These are phyloP conservation scores for Tenualosa ilisha DNA, from an alignment of 2,797 vertebrate species.

Conservation along the genomic window DNA sequence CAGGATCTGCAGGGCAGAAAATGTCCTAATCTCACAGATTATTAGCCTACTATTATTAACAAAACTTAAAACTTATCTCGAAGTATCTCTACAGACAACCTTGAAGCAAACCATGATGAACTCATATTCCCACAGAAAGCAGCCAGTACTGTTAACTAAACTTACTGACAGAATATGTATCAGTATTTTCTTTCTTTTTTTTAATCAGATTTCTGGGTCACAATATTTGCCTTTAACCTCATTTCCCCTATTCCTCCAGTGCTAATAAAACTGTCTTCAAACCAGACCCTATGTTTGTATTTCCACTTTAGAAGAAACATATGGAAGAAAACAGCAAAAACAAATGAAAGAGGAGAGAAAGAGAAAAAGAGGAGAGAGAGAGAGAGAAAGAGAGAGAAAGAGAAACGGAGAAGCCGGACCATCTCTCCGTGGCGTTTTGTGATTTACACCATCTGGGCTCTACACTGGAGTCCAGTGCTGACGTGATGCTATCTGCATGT, in stretches of 20 bases:
- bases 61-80: not conserved
- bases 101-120: not conserved
- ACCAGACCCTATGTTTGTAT: not conserved
- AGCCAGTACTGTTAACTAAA: not conserved
- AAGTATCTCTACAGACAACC: not conserved
- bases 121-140: not conserved
- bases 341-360: not conserved
- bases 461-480: constrained; percentile 1
- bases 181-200: too few species aligned
- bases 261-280: not conserved
- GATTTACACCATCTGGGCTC: constrained; percentile 14
- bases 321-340: not conserved
- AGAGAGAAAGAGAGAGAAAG: not conserved
- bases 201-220: too few species aligned
- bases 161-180: not conserved
- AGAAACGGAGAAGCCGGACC: not conserved
- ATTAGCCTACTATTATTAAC: not conserved
- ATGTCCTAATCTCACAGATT: not conserved
- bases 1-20: not conserved
- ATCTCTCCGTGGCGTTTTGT: not conserved
- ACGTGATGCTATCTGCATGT: constrained; percentile 12
- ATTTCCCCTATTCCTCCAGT: not conserved
- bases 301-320: not conserved
- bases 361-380: not conserved
- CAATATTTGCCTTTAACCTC: not conserved